Evolutionary conservation across 2,888 invertebrate genomes (phyloP).

Genomic region (Diaperis boleti): DNA sequence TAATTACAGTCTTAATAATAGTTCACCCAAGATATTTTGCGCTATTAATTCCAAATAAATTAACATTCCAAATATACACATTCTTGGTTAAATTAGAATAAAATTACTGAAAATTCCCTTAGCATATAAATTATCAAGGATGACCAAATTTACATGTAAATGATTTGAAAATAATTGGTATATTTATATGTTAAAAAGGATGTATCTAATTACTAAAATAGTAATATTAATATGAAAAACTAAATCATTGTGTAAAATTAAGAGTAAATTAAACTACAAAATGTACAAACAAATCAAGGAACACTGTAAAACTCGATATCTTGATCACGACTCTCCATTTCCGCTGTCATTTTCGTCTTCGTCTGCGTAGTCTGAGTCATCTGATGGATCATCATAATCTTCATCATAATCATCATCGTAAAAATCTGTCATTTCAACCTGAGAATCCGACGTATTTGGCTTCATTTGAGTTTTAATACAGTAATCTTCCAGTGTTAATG

Average conservation of each 20-base stretch:
- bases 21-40: slow-evolving; percentile 18
- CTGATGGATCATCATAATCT: slow-evolving; percentile 74
- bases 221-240: slow-evolving; percentile 8
- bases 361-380: slow-evolving; percentile 79
- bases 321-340: slow-evolving; percentile 89
- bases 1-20: slow-evolving; percentile 27
- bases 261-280: slow-evolving; percentile 31
- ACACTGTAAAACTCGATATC: slow-evolving; percentile 3
- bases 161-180: slow-evolving; percentile 1
- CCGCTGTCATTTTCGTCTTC: slow-evolving; percentile 93
- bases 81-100: background rate
- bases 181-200: slow-evolving; percentile 22
- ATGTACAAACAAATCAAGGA: slow-evolving; percentile 22
- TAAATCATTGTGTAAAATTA: slow-evolving; percentile 28
- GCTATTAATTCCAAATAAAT: slow-evolving; percentile 15
- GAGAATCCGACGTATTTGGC: slow-evolving; percentile 83
- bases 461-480: slow-evolving; percentile 95
- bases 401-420: slow-evolving; percentile 96
- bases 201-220: slow-evolving; percentile 17
- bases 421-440: slow-evolving; percentile 93
- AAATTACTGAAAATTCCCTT: slow-evolving; percentile 5
- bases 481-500: slow-evolving; percentile 97
- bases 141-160: slow-evolving; percentile 18
- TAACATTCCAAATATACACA: slow-evolving; percentile 19
- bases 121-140: slow-evolving; percentile 23